Evolutionary conservation across 2,888 invertebrate species (phyloP), one percentile per base, ranked within the genome.

Genomic region (Beris chalybata): DNA sequence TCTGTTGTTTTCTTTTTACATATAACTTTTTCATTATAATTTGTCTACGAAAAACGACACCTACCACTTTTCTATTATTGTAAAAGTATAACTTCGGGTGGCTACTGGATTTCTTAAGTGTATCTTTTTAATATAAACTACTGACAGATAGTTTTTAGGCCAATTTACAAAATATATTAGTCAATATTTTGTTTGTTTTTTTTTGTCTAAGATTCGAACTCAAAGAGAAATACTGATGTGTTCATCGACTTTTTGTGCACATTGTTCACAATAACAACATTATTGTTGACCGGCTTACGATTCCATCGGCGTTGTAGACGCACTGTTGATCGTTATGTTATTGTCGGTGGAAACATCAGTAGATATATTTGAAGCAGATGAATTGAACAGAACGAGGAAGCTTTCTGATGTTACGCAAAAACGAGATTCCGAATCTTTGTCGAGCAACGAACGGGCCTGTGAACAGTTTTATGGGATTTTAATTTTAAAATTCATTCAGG

Each of bases 361-460:
- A 7, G 32, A 12, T 38, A 63, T 31, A 56, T 38, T 59, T 22
- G 66, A 43, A 3, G 55, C 73, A 59, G 69, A 70, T 72, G 74
- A 73, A 50, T 77, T 75, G 71, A 81, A 81, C 57, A 81, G 76
- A 65, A 76, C 74, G 70, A 81, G 71, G 69, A 81, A 81, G 69
- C 80, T 79, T 66, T 76, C 78, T 61, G 75, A 78, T 9, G 77
- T 74, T 47, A 77, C 72, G 70, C 81, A 81, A 54, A 73, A 75
- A 30, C 77, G 77, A 58, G 80, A 76, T 71, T 79, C 78, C 3
- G 74, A 72, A 66, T 81, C 80, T 70, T 80, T 81, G 69, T 81
- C 81, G 58, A 81, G 74, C 71, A 81, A 76, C 69, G 76, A 74
- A 58, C 79, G 78, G n/a, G 80, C 79, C 81, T 81, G 32, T 3